These are phyloP conservation scores for Mohoua ochrocephala DNA, from an alignment of 2,113 vertebrate species.

Conservation along the genomic window DNA sequence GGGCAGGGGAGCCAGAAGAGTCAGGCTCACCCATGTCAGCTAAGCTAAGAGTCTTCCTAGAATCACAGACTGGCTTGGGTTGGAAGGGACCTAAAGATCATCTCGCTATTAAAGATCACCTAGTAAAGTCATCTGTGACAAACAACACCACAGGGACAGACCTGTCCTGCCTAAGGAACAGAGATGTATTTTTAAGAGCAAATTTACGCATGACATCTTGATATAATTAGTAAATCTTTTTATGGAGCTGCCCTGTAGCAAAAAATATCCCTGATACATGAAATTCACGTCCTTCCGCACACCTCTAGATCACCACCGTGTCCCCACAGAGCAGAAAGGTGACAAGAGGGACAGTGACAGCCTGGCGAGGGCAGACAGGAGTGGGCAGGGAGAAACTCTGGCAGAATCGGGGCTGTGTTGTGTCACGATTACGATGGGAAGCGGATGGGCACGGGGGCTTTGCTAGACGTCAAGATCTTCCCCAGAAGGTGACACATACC, in stretches of 20 bases:
- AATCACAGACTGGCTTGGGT: neutral
- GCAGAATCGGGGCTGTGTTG: neutral
- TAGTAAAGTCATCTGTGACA: neutral
- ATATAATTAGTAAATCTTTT: constrained; percentile 5
- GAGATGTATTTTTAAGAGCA: neutral
- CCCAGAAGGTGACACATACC: neutral
- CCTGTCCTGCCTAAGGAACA: neutral
- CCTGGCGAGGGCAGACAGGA: neutral
- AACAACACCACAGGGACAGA: neutral
- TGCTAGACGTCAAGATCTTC: neutral
- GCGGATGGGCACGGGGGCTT: neutral
- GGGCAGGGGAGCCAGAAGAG: neutral
- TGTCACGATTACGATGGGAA: neutral
- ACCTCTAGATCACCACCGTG: neutral
- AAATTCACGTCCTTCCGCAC: neutral
- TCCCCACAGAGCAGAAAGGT: neutral
- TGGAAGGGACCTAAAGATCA: neutral
- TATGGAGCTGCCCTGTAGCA: neutral
- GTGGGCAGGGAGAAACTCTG: neutral
- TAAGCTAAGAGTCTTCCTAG: neutral
- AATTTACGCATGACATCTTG: neutral
- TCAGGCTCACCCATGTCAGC: neutral
- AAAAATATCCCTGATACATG: neutral
- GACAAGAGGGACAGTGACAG: neutral
- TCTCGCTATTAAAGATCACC: neutral